These are phyloP conservation scores for Argopecten irradians DNA, from an alignment of 1,140 invertebrate genomes.

Conservation along the genomic window DNA sequence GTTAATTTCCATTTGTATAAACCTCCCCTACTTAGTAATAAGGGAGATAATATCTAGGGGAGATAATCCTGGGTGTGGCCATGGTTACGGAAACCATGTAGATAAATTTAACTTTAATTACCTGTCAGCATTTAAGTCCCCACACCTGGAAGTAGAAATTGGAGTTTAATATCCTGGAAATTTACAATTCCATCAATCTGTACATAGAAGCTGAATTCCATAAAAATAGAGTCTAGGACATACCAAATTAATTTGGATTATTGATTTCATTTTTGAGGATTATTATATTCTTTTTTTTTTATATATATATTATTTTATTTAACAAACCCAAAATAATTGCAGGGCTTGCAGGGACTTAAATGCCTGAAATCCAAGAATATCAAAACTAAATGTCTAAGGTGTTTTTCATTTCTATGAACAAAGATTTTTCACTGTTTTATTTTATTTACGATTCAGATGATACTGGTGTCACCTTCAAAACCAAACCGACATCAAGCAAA, in stretches of 20 bases:
- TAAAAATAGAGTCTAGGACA: neutral
- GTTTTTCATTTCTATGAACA: neutral
- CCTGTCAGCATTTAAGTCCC: constrained; percentile 54
- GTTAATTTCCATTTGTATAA: neutral
- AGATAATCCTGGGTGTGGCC: neutral
- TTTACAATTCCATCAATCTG: neutral
- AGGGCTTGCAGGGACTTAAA: constrained; percentile 7
- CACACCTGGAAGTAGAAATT: constrained; percentile 48
- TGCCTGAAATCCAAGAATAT: neutral
- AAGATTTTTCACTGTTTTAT: neutral
- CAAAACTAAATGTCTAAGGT: neutral
- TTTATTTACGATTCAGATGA: neutral
- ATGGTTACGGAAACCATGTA: neutral
- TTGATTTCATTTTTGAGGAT: neutral
- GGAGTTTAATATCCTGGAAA: neutral
- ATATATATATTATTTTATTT: neutral
- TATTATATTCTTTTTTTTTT: too few species aligned
- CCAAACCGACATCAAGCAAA: neutral
- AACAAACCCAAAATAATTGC: neutral
- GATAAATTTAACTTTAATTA: constrained; percentile 27
- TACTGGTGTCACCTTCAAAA: neutral
- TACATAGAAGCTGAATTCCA: neutral
- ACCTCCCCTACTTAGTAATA: neutral
- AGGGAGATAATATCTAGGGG: neutral
- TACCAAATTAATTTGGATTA: neutral